Evolutionary conservation across 2,888 invertebrate genomes (phyloP), one percentile per base, ranked within the genome.

Genomic region (Rhagium mordax): DNA sequence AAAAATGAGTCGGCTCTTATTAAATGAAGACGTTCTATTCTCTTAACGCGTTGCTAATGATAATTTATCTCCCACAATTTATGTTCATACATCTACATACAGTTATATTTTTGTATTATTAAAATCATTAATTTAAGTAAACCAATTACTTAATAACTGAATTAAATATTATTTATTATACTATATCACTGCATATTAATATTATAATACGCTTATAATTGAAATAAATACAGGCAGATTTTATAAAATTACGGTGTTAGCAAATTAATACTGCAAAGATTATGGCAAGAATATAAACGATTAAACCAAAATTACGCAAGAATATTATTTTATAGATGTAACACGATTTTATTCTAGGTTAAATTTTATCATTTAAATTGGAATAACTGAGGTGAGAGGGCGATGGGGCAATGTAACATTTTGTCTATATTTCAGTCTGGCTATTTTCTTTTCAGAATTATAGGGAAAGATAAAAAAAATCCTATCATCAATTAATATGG

Each of bases 11-110:
- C 80, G 81, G 82, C 83, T 81, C 84, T 84, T 83, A 83, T 84
- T 84, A 85, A 86, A 86, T 86, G 85, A 86, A 86, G 86, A 86
- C 84, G 84, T 85, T 83, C 84, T 84, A 84, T 85, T 86, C 85
- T 85, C 84, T 86, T 85, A 85, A 84, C 84, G 85, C 83, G 83
- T 81, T 81, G 81, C 84, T 86, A 85, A 86, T 86, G 85, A 85
- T 84, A 84, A 86, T 85, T 84, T 84, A 85, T 86, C 80, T 81
- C 80, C 70, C 79, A 81, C 83, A 76, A 81, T 84, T 83, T 83
- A 80, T 82, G 81, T 83, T 82, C 81, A 81, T 83, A 83, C 82
- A 82, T 72, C 69, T 74, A 65, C 69, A 76, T 71, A 66, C 60
- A 33, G 69, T 61, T 61, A 49, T 51, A 60, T 61, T 69, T 69